Evolutionary conservation across 2,888 invertebrate genomes (phyloP).

Genomic region (Troglohyphantes excavatus): DNA sequence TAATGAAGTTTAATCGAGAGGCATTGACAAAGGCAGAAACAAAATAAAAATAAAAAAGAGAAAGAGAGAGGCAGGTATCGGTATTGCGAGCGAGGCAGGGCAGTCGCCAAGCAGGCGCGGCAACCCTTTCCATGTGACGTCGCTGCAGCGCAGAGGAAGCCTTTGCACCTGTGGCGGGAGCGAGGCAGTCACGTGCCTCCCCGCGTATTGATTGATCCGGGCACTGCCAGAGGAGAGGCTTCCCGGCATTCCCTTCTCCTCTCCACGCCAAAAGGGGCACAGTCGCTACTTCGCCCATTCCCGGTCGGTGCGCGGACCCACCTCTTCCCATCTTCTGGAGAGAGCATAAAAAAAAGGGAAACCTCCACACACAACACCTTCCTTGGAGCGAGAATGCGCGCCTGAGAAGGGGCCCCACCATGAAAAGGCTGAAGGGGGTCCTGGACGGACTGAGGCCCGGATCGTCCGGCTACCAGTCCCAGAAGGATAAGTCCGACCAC

Average conservation of each 20-base stretch:
- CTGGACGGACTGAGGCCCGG: conserved; percentile 74
- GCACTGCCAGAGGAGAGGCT: conserved; percentile 56
- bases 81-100: conserved; percentile 13
- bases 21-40: neutral
- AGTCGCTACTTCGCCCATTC: conserved; percentile 29
- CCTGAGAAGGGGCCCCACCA: conserved; percentile 28
- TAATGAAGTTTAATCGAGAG: neutral
- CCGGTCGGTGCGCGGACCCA: conserved; percentile 14
- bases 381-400: conserved; percentile 33
- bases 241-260: conserved; percentile 73
- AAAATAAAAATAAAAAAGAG: neutral
- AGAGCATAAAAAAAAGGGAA: neutral
- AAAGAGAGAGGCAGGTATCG: conserved; percentile 1
- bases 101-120: conserved; percentile 51
- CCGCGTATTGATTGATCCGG: conserved; percentile 77
- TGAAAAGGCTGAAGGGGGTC: conserved; percentile 75
- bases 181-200: conserved; percentile 67
- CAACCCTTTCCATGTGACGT: conserved; percentile 69
- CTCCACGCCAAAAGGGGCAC: conserved; percentile 27
- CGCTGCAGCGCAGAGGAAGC: conserved; percentile 55
- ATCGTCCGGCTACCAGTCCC: conserved; percentile 61
- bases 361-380: neutral
- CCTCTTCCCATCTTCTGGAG: conserved; percentile 5
- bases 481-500: conserved; percentile 73
- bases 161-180: conserved; percentile 76